Evolutionary conservation across 2,113 vertebrate species (phyloP).

Genomic region (Burhinus oedicnemus): DNA sequence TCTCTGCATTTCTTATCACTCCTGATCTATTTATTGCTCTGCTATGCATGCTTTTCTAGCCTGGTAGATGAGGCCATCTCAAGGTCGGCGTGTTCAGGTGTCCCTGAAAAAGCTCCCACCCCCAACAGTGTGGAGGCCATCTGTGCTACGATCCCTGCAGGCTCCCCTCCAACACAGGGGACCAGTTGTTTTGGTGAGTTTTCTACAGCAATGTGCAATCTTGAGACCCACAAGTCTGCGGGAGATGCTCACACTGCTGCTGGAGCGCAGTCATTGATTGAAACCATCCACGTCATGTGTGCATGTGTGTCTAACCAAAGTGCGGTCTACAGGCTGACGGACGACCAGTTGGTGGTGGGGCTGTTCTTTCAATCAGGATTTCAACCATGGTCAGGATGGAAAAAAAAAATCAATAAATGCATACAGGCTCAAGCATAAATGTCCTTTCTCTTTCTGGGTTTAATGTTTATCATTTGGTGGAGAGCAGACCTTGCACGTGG

Average conservation of each 20-base stretch:
- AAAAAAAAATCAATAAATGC: not conserved
- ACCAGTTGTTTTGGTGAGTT: not conserved
- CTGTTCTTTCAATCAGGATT: not conserved
- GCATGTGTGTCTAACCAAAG: not conserved
- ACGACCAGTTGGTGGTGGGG: not conserved
- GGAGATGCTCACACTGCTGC: not conserved
- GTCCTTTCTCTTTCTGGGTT: not conserved
- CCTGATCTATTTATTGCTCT: constrained; percentile 6
- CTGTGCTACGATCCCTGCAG: not conserved
- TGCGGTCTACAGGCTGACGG: not conserved
- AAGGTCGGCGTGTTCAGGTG: not conserved
- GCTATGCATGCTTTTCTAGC: not conserved
- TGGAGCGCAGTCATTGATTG: not conserved
- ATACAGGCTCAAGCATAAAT: not conserved
- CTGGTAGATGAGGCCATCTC: not conserved
- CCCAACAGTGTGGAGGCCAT: not conserved
- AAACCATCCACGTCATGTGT: not conserved
- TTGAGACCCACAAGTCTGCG: not conserved
- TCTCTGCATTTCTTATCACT: not conserved
- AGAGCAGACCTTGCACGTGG: not conserved
- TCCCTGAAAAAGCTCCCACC: not conserved
- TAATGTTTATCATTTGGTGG: not conserved
- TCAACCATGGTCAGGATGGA: not conserved
- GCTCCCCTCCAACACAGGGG: not conserved
- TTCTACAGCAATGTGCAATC: not conserved